phyloP scores from a whole-genome alignment of 2,113 vertebrate species.

The Meles meles region DNA sequence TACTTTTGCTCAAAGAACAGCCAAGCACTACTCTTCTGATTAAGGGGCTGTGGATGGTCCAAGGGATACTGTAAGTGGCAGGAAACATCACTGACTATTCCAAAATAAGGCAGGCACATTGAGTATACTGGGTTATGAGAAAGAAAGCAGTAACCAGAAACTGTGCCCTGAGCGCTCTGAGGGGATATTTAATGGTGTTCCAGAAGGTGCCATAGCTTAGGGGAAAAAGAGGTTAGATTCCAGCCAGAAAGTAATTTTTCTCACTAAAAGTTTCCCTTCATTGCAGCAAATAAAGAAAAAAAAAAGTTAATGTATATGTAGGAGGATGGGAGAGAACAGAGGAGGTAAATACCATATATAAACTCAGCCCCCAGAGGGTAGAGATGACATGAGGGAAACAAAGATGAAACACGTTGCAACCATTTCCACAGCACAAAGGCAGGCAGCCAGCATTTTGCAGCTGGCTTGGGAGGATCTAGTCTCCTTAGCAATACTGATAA shows the following conservation, averaged over 20 bases:
- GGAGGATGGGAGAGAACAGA: neutral
- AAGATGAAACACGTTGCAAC: neutral
- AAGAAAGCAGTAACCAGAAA: neutral
- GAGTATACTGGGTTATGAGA: neutral
- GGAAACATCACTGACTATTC: neutral
- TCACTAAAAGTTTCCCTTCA: neutral
- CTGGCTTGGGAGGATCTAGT: neutral
- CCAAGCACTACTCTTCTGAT: neutral
- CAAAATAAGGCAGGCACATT: neutral
- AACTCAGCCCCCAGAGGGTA: neutral
- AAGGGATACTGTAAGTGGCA: neutral
- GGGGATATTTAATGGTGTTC: neutral
- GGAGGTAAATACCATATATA: neutral
- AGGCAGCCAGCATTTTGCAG: neutral
- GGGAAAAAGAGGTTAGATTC: neutral
- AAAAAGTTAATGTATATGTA: neutral
- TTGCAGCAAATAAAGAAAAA: neutral
- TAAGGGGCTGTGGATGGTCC: neutral
- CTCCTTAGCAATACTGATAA: neutral
- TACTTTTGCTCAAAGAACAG: neutral
- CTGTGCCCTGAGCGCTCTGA: neutral
- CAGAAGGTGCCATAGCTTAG: neutral
- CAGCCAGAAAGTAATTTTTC: neutral
- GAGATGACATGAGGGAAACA: neutral
- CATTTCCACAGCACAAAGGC: neutral